A percentile compares a stretch with the other conserved stretches of the same genome.
Conservation (phyloP, 2,888 invertebrate genomes). For the Leucophora obtusa region DNA sequence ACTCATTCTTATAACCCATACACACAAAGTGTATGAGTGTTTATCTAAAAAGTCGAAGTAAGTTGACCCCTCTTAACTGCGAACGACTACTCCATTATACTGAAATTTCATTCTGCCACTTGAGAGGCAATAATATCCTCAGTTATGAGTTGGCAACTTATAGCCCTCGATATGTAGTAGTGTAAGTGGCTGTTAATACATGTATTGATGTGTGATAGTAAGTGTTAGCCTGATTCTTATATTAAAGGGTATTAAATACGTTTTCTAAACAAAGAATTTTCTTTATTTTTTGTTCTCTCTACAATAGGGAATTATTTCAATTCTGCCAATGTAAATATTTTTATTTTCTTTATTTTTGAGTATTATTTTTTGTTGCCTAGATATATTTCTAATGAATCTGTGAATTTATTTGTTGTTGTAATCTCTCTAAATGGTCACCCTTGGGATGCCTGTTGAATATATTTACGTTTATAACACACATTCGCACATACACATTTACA, state of each 20-base stretch:
- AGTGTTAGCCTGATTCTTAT: conserved; percentile 2
- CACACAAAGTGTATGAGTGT: too few relatives aligned
- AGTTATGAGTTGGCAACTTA: too few relatives aligned
- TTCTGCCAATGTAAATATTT: neutral
- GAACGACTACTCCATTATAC: too few relatives aligned
- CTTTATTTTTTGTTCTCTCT: neutral
- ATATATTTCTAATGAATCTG: neutral
- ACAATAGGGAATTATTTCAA: conserved; percentile 23
- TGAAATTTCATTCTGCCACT: too few relatives aligned
- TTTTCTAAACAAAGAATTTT: neutral
- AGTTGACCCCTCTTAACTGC: too few relatives aligned
- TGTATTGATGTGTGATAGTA: neutral
- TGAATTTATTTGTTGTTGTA: conserved; percentile 36
- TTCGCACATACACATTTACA: neutral
- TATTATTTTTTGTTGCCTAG: neutral
- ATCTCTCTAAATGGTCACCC: conserved; percentile 39
- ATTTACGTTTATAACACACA: too few relatives aligned
- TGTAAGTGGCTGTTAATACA: too few relatives aligned
- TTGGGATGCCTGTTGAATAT: conserved; percentile 29
- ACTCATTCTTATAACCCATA: too few relatives aligned
- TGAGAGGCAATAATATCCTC: too few relatives aligned
- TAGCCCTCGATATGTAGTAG: too few relatives aligned
- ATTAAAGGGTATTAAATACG: conserved; percentile 4
- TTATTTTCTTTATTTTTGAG: neutral
- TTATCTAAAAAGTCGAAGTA: too few relatives aligned